phyloP scores from a whole-genome alignment of 1,140 invertebrate genomes.

The Idris sp. region DNA sequence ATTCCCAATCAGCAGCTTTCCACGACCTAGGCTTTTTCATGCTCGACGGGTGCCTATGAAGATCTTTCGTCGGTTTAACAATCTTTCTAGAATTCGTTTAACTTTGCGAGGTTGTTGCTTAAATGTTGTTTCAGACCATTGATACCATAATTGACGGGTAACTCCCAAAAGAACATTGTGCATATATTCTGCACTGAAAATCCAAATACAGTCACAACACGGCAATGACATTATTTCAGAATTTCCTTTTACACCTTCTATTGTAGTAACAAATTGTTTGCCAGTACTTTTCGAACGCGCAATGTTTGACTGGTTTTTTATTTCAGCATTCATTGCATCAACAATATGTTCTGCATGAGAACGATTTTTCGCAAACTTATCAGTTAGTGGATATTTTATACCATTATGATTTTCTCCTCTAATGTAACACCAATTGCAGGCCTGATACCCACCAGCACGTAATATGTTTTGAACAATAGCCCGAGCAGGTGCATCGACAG shows the following conservation, averaged over 20 bases:
- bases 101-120: no score
- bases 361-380: constrained; percentile 5
- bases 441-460: constrained; percentile 52
- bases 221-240: background rate
- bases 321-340: constrained; percentile 28
- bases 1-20: no score
- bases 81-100: no score
- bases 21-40: no score
- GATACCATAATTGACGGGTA: background rate
- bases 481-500: constrained; percentile 35
- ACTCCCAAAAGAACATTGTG: background rate
- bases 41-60: no score
- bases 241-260: constrained; percentile 53
- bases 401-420: constrained; percentile 2
- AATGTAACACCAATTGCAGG: constrained; percentile 56
- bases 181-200: background rate
- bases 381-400: constrained; percentile 19
- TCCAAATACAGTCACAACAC: background rate
- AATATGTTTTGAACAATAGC: constrained; percentile 53
- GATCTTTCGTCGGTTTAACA: no score
- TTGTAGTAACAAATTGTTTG: constrained; percentile 15
- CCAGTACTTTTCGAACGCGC: background rate
- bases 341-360: constrained; percentile 25
- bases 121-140: background rate
- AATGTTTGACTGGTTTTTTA: constrained; percentile 17